Evolutionary conservation across 2,888 invertebrate genomes (phyloP), one percentile per base, ranked within the genome.

Genomic region (Mayetiola destructor): DNA sequence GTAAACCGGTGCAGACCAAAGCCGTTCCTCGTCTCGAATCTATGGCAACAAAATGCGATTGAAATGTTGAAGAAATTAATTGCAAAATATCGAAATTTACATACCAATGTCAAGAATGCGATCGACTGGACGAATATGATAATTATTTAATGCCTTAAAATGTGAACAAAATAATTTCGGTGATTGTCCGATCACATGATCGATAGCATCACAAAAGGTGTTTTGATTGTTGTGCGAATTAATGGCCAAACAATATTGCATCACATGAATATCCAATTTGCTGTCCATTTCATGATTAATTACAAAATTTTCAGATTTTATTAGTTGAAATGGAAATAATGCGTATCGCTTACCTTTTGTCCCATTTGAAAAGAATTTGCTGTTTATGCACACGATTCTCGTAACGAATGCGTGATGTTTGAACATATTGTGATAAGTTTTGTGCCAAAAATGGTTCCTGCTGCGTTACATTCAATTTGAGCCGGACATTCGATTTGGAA

Each of bases 321-420:
- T 40, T 40, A 16, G 20, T n/a, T n/a, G 40, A 40, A 40, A 40
- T 18, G 2, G 20, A 9, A 32, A 9, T 32, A 9, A 6, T 32
- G 6, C n/a, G n/a, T n/a, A n/a, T n/a, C n/a, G n/a, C n/a, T 56
- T 53, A 68, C 68, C 68, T 68, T 61, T 66, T 68, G 58, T 69
- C 69, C 72, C 72, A 72, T 62, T 72, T 72, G 58, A 72, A 66
- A 58, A 69, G 68, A 68, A 71, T 68, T 62, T 72, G 71, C 39
- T 69, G 68, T 61, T 70, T 71, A 18, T 70, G 66, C 55, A 71
- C 67, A n/a, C 70, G 69, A 63, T 71, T 72, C 63, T 71, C 70
- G 32, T 66, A 70, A 58, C 69, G 66, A 57, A 72, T 68, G 59
- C 63, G 65, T 48, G 69, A 66, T 60, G 67, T 65, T 61, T 68